Evolutionary conservation across 2,113 vertebrate genomes (phyloP), one percentile per base, ranked within the genome.

Genomic region (Anthoscopus minutus): DNA sequence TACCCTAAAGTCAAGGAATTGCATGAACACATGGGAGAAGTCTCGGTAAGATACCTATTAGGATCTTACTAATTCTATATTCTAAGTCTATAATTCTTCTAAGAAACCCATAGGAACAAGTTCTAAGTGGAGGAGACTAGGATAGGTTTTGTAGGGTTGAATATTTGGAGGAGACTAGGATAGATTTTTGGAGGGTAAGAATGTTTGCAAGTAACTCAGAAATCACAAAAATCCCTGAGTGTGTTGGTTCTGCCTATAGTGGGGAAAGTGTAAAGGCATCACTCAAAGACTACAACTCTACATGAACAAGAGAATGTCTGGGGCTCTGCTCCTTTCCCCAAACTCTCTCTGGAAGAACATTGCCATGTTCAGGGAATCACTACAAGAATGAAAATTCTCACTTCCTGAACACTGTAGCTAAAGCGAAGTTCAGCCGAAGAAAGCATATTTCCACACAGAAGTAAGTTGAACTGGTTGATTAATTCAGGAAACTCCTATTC

Each of bases 1-100:
- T 17, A n/a, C 0, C 0, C 17, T 37, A 4, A 19, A 86, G 38
- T 2, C 7, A 7, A 67, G 25, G 62, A 60, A 40, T 50, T 67
- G 18, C 40, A 50, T 1, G 2, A 73, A 51, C 8, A 4, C 9
- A 56, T n/a, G 22, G 19, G 19, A 84, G 10, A 78, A 81, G 0
- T 4, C 24, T 38, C 71, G 15, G 24, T 45, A 61, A 80, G 9
- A 42, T 25, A 44, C 5, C 24, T 54, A 42, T 42, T 42, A 42
- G 42, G 14, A 42, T 42, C 42, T 42, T 42, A 42, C 15, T 42
- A 42, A 42, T 42, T 42, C 42, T 42, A 42, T 42, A 42, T 42
- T 42, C 42, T 42, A 15, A 42, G 42, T 42, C 15, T 42, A 16
- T 42, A 42, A 42, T 42, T 42, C 42, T 42, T 42, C 14, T 11